Percentiles rank a stretch among this genome's conserved stretches.
phyloP scores from a whole-genome alignment of 2,888 invertebrate species.

The Chrysotoxum bicinctum region DNA sequence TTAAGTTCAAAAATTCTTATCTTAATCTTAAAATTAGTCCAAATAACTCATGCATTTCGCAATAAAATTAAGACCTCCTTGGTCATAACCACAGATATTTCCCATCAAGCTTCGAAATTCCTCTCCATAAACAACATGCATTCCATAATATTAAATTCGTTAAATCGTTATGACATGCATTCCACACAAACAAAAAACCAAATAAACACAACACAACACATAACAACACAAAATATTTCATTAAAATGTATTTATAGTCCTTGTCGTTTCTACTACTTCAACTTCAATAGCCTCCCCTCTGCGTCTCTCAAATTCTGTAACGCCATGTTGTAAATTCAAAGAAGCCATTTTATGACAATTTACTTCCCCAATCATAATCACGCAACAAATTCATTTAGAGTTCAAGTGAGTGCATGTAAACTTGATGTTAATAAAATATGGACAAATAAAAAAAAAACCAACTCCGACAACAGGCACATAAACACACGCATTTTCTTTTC shows the following conservation, averaged over 20 bases:
- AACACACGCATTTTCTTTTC: neutral
- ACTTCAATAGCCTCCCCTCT: neutral
- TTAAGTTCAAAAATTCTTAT: too few relatives aligned
- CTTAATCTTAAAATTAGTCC: neutral
- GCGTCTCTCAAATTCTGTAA: neutral
- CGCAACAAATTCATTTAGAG: slow-evolving; percentile 52
- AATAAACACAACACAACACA: too few relatives aligned
- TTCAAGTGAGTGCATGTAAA: slow-evolving; percentile 18
- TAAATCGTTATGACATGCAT: slow-evolving; percentile 16
- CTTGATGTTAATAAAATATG: slow-evolving; percentile 16
- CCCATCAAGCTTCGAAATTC: neutral
- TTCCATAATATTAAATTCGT: neutral
- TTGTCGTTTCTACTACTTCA: neutral
- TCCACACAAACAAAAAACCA: neutral
- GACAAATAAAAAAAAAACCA: slow-evolving; percentile 7
- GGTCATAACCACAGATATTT: neutral
- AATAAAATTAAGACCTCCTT: neutral
- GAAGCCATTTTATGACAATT: slow-evolving; percentile 41
- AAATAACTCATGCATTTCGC: neutral
- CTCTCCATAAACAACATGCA: neutral
- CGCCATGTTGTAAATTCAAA: slow-evolving; percentile 23
- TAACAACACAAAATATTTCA: neutral
- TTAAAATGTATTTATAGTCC: neutral
- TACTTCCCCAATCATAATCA: slow-evolving; percentile 48
- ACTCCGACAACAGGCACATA: neutral